Base-by-base conservation (phyloP, 23 tunicate species). In the Phallusia fumigata region DNA sequence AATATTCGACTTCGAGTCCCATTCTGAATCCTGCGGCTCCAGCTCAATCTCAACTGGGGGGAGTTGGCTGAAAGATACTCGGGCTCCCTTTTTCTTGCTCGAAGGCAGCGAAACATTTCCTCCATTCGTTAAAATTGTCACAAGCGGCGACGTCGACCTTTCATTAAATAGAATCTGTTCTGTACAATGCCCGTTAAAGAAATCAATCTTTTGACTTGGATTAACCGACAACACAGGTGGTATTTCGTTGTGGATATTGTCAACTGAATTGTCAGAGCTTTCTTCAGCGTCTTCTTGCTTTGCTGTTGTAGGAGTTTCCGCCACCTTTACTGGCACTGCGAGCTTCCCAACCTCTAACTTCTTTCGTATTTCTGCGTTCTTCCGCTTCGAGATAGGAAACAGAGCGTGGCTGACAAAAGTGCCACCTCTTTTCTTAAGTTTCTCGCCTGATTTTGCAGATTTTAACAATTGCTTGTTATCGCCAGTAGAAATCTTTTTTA, bases 51-150 rank as follows among this genome's bases (percentile, higher is more conserved):
- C 88, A 3, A 84, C 26, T 49, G 95, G 95, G 64, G 95, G 89
- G 0, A 80, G 86, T 18, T 76, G 75, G 82, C 95, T 90, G 80
- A 90, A 90, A 0, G 95, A 85, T 0, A 90, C 95, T 58, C 85
- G 65, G 51, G 65, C 49, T 36, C 79, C 51, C 18, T 36, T 33
- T 49, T 83, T 83, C 75, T 78, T 85, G 80, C 69, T 74, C n/a
- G 86, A 83, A 28, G 72, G 72, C 74, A 35, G 83, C 69, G 79
- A 47, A 28, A 31, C 2, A 50, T 64, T 30, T 18, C 86, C 80
- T 0, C 80, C 80, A 45, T 83, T 83, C 28, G 80, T 65, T 18
- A 83, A 36, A 10, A 81, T 81, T 36, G 84, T 33, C 19, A 13
- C 10, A 40, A 65, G 36, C 1, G 69, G 69, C 28, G 26, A 21